phyloP scores from a whole-genome alignment of 2,888 invertebrate genomes.

The Ashinkailepas kermadecensis region DNA sequence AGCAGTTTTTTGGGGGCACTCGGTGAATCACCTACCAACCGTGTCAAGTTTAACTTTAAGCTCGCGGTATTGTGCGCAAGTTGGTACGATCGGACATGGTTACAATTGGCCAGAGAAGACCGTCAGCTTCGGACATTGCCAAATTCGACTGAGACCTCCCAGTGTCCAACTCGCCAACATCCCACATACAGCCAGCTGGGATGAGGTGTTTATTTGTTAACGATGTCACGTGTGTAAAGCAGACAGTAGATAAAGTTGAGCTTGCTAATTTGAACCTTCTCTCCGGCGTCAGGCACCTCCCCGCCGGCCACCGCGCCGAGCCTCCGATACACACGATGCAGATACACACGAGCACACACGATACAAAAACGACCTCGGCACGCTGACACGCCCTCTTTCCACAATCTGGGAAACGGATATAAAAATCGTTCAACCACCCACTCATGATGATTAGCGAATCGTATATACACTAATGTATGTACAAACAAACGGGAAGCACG shows the following conservation, averaged over 20 bases:
- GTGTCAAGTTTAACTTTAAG: too few relatives aligned
- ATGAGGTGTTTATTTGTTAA: slow-evolving; percentile 18
- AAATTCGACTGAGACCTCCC: too few relatives aligned
- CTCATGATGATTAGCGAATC: slow-evolving; percentile 10
- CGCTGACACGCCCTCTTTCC: not conserved
- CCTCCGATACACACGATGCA: not conserved
- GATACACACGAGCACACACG: not conserved
- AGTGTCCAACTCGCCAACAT: too few relatives aligned
- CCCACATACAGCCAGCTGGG: not conserved
- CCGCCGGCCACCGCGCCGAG: not conserved
- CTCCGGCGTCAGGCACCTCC: not conserved
- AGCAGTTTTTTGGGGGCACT: too few relatives aligned
- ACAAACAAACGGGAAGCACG: not conserved
- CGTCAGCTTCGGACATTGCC: too few relatives aligned
- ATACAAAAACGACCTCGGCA: not conserved
- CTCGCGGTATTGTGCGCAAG: too few relatives aligned
- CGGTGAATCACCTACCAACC: too few relatives aligned
- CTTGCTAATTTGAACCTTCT: not conserved
- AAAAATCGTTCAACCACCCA: not conserved
- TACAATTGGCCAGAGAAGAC: too few relatives aligned
- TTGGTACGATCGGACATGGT: too few relatives aligned
- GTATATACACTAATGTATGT: slow-evolving; percentile 14
- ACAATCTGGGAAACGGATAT: slow-evolving; percentile 7
- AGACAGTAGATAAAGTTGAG: slow-evolving; percentile 9
- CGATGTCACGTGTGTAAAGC: slow-evolving; percentile 20